Evolutionary conservation across 2,888 invertebrate species (phyloP).

Genomic region (Cynaeus angustus): DNA sequence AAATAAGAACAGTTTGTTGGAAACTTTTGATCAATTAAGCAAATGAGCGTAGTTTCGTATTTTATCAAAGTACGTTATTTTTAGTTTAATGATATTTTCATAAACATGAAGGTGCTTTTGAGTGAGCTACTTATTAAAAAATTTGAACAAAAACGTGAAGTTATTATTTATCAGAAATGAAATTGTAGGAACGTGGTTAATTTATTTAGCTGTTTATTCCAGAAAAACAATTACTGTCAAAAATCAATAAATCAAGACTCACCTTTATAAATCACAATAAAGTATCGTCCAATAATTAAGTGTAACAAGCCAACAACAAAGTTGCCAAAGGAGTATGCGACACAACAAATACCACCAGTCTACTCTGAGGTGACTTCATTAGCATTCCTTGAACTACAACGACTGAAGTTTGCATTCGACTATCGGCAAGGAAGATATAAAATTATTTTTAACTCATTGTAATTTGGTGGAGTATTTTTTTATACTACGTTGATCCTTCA

Average conservation of each 20-base stretch:
- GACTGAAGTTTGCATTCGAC: constrained; percentile 11
- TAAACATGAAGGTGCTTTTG: neutral
- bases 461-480: constrained; percentile 14
- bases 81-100: constrained; percentile 10
- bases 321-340: constrained; percentile 2
- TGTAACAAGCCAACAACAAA: neutral
- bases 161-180: no score
- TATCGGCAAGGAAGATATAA: constrained; percentile 19
- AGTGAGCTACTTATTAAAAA: no score
- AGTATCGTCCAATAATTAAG: neutral
- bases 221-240: no score
- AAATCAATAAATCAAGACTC: neutral
- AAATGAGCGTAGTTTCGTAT: neutral
- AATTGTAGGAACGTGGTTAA: no score
- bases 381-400: constrained; percentile 5
- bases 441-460: constrained; percentile 32
- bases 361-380: constrained; percentile 10
- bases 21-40: neutral
- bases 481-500: constrained; percentile 8
- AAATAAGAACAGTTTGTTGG: no score
- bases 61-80: constrained; percentile 7
- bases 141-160: no score
- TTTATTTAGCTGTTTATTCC: no score
- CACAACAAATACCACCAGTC: constrained; percentile 9
- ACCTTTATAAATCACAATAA: neutral